Conservation (phyloP, 2,888 invertebrate genomes). For the Dorcus parallelipipedus region DNA sequence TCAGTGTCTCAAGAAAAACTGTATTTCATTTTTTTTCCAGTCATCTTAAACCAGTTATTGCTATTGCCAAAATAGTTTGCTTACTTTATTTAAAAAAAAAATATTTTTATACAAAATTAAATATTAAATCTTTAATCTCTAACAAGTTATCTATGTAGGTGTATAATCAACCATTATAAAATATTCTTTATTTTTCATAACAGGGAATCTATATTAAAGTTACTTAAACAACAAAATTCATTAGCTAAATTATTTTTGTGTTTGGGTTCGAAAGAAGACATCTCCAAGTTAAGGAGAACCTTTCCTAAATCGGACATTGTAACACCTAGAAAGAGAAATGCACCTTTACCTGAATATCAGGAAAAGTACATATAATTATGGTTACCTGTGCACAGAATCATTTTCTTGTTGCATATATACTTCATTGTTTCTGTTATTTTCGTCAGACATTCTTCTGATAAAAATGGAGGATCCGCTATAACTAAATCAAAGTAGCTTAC, state of each 20-base stretch:
- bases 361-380: background rate
- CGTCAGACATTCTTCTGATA: conserved; percentile 86
- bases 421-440: conserved; percentile 79
- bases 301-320: conserved; percentile 71
- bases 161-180: too few species aligned
- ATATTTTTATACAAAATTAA: too few species aligned
- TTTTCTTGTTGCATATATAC: conserved; percentile 65
- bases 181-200: conserved; percentile 24
- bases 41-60: too few species aligned
- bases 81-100: too few species aligned
- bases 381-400: conserved; percentile 84
- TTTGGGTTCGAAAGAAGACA: conserved; percentile 70
- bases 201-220: conserved; percentile 68
- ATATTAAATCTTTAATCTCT: too few species aligned
- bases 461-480: conserved; percentile 91
- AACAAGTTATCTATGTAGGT: too few species aligned
- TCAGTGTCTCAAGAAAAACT: too few species aligned
- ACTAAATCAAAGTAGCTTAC: conserved; percentile 72
- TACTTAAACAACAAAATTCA: conserved; percentile 87
- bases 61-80: too few species aligned
- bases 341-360: background rate
- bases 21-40: too few species aligned
- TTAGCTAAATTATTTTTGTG: conserved; percentile 91
- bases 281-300: conserved; percentile 60
- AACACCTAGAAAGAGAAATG: conserved; percentile 55